Conservation (phyloP, 2,113 vertebrate genomes). For the Bubo bubo region DNA sequence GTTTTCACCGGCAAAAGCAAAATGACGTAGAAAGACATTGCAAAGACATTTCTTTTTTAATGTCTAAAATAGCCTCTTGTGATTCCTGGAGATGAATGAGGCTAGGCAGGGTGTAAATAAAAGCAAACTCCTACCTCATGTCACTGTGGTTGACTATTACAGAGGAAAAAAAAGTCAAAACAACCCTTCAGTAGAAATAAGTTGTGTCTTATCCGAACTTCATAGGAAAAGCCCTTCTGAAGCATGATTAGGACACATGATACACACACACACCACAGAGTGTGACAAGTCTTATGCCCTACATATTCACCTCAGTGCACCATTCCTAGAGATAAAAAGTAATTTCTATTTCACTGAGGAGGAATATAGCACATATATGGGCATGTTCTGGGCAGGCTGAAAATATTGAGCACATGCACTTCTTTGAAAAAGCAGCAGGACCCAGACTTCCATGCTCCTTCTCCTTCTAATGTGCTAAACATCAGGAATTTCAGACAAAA, state of each 20-base stretch:
- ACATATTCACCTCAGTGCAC: background rate
- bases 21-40: fast-evolving
- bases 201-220: background rate
- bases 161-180: background rate
- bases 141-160: background rate
- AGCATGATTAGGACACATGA: background rate
- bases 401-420: background rate
- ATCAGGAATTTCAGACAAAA: background rate
- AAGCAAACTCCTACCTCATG: background rate
- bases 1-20: background rate
- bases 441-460: background rate
- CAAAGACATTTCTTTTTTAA: background rate
- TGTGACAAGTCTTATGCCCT: fast-evolving
- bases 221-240: background rate
- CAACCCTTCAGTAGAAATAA: background rate
- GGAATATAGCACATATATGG: background rate
- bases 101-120: background rate
- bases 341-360: background rate
- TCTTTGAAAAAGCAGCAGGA: background rate
- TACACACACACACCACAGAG: background rate
- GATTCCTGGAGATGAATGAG: background rate
- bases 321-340: background rate
- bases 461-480: background rate
- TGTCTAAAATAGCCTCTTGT: background rate
- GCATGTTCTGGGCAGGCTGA: background rate